Base-by-base conservation (phyloP, 1,140 invertebrate genomes). In the Brachionus manjavacas region DNA sequence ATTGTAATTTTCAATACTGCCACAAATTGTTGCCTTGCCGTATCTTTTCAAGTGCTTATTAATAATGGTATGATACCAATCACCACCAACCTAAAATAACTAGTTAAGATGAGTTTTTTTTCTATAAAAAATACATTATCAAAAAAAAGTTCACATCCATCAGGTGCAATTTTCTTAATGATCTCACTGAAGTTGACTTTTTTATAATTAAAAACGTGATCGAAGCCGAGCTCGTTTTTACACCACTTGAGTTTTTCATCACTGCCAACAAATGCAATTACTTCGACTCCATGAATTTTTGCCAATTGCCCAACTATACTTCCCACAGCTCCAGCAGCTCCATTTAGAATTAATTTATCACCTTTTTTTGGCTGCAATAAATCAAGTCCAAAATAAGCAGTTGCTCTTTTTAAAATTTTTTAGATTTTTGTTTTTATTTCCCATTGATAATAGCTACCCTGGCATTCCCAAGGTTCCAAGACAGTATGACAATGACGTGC, bases 151-250 rank as follows among this genome's bases (percentile, higher is more conserved):
- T 94, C 92, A 1, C 94, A 88, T 41, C 92, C 92, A 12, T 93
- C 89, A 0, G 93, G 92, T n/a, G 92, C 93, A 31, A 88, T 89
- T 87, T 92, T 89, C 85, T 90, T 91, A n/a, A 94, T 88, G 46
- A 89, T 90, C 46, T 88, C 78, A 6, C 86, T 87, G 43, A 93
- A 78, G 84, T 93, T 87, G 11, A 88, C 88, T 0, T 88, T 92
- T 89, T 94, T 94, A 87, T 94, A 94, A 88, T 94, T 94, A 81
- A 92, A 92, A 1, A 91, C 92, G 85, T 88, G 86, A 87, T 94
- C 92, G 87, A 94, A 93, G 14, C 91, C 91, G 1, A 93, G 86
- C 52, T 93, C 91, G 4, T 92, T 86, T 25, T 90, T 91, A 1
- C 94, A 86, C 92, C 92, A 94, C 84, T 91, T 88, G 84, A 92